Base-by-base conservation (phyloP, 2,888 invertebrate genomes). In the Maniola hyperantus region DNA sequence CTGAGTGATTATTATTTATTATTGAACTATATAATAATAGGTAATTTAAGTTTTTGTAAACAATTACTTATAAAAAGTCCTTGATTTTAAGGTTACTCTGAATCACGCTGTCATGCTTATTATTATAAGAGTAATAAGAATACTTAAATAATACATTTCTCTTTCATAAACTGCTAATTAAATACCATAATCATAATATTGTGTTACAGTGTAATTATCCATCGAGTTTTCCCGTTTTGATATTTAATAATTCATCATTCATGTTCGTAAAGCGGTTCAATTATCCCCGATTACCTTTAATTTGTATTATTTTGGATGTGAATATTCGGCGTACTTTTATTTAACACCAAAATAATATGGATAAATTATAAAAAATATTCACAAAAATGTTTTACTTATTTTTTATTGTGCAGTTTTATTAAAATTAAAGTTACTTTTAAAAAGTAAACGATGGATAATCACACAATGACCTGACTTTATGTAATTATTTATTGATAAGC, bases 401-500 rank as follows among this genome's bases (percentile, higher is more conserved):
- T 26, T 26, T 26, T n/a, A n/a, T n/a, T 26, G 26, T 26, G 26
- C 44, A n/a, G 44, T 44, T n/a, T 13, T n/a, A 13, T n/a, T 44
- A 4, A n/a, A n/a, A 26, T 26, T 4, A 26, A 26, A n/a, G n/a
- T n/a, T n/a, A n/a, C n/a, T n/a, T n/a, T n/a, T n/a, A n/a, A n/a
- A n/a, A n/a, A 26, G 26, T 2, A 44, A 48, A 44, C 18, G 50
- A 10, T 65, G 54, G 65, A 65, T 63, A 57, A 54, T 34, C 18
- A 62, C 66, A 20, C 63, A 20, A 34, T 5, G 18, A 10, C 20
- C 5, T 11, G 10, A 26, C 26, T 15, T 65, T 34, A 48, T 54
- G 11, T 39, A 51, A 58, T 10, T 39, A 53, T 55, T 15, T 42
- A 44, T 53, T 51, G 20, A 68, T 68, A 66, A 63, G 53, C 71